A percentile compares a stretch with the other conserved stretches of the same genome.
phyloP scores from a whole-genome alignment of 2,113 vertebrate species.

The Ciconia maguari region DNA sequence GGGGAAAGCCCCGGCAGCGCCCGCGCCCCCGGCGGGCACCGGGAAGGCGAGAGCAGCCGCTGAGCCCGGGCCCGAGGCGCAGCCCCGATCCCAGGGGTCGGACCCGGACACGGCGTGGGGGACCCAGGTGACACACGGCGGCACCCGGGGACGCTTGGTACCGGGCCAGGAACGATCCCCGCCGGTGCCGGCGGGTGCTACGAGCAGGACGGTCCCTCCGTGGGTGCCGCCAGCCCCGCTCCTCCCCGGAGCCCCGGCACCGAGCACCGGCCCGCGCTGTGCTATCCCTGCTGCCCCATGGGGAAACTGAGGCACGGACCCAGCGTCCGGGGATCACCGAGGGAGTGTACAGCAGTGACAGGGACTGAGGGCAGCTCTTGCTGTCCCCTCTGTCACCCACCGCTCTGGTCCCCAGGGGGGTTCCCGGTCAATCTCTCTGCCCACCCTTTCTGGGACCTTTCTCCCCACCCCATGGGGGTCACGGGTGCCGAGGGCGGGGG shows the following conservation, averaged over 20 bases:
- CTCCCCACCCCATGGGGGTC: neutral
- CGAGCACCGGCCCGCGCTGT: neutral
- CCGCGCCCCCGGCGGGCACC: no score
- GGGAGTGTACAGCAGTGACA: neutral
- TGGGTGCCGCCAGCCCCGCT: neutral
- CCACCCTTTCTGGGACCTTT: neutral
- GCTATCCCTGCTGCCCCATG: neutral
- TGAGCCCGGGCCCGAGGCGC: no score
- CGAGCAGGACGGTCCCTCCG: neutral
- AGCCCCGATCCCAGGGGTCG: no score
- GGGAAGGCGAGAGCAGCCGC: no score
- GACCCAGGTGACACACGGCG: no score
- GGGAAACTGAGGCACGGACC: neutral
- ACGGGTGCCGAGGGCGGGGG: neutral
- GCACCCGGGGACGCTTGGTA: no score
- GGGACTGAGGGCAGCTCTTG: neutral
- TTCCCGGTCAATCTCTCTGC: neutral
- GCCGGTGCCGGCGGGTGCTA: no score
- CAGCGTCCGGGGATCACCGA: neutral
- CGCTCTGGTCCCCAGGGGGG: neutral
- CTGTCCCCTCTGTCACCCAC: neutral
- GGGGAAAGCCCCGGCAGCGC: no score
- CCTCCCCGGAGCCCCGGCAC: neutral
- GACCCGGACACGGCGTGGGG: no score
- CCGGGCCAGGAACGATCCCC: no score